Evolutionary conservation across 2,888 invertebrate genomes (phyloP), one percentile per base, ranked within the genome.

Genomic region (Dryocosmus kuriphilus): DNA sequence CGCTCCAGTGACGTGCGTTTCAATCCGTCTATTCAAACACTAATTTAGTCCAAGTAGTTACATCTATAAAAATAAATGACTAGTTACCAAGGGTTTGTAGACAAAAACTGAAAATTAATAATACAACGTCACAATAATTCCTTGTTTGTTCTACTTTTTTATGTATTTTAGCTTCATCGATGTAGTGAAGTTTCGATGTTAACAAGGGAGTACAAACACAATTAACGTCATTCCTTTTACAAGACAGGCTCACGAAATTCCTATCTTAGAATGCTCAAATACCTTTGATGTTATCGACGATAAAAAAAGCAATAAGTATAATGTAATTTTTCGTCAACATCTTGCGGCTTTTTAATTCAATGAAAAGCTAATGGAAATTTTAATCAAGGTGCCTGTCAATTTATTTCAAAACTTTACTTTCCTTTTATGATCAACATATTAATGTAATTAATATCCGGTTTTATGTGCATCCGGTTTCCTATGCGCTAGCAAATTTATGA

Each of bases 171-270:
- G 79, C 75, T 62, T 61, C 67, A 75, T 74, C 67, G 75, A 71
- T 65, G 79, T 83, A 85, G 86, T 86, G 85, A 86, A 88, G 85
- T 86, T 86, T 80, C 82, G 86, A 83, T 82, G 83, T 81, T 85
- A 85, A 85, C 85, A 83, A 80, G 60, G 80, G 80, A 79, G 82
- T 83, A 85, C 84, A 87, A 85, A 86, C 83, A 85, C 79, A 85
- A 86, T 88, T 87, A 80, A 87, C 82, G 81, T 80, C 79, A 79
- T 77, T 81, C 81, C 78, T 82, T 84, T 79, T 79, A 62, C 75
- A 77, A 81, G 80, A 83, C 84, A 71, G 81, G 82, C 84, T 86
- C 83, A 83, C 82, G 81, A 82, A 85, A 87, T 82, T 80, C 77
- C 75, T 79, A 5, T 41, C 41, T 16, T 41, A 41, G 16, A 16